phyloP scores from a whole-genome alignment of 2,888 invertebrate species.

The Papilio elwesi region DNA sequence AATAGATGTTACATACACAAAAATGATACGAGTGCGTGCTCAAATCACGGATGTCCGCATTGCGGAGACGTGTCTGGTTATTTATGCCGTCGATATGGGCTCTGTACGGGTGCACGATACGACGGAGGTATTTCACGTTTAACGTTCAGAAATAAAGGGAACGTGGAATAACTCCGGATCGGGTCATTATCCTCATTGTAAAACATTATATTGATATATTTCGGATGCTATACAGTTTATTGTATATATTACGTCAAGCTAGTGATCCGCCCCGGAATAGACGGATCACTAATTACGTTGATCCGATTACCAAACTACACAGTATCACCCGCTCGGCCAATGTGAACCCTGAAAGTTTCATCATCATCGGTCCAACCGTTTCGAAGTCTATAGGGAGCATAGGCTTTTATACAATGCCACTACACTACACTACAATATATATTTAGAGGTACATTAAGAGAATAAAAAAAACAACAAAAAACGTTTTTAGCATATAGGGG shows the following conservation, averaged over 20 bases:
- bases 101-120: slow-evolving; percentile 21
- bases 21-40: slow-evolving; percentile 30
- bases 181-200: slow-evolving; percentile 31
- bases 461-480: no score
- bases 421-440: no score
- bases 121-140: slow-evolving; percentile 32
- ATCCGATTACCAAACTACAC: no score
- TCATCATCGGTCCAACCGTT: no score
- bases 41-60: slow-evolving; percentile 40
- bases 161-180: slow-evolving; percentile 36
- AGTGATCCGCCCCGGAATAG: no score
- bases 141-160: slow-evolving; percentile 36
- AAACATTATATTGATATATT: slow-evolving; percentile 22
- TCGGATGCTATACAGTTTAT: background rate
- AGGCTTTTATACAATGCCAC: no score
- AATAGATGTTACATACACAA: background rate
- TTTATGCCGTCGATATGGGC: slow-evolving; percentile 40
- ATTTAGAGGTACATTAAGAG: no score
- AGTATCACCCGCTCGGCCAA: no score
- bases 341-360: no score
- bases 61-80: slow-evolving; percentile 39
- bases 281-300: no score
- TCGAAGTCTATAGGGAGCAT: no score
- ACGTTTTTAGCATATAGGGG: no score
- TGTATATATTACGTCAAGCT: background rate